These are phyloP conservation scores for Darevskia nairensis DNA, from an alignment of 2,797 vertebrate species.

Conservation along the genomic window DNA sequence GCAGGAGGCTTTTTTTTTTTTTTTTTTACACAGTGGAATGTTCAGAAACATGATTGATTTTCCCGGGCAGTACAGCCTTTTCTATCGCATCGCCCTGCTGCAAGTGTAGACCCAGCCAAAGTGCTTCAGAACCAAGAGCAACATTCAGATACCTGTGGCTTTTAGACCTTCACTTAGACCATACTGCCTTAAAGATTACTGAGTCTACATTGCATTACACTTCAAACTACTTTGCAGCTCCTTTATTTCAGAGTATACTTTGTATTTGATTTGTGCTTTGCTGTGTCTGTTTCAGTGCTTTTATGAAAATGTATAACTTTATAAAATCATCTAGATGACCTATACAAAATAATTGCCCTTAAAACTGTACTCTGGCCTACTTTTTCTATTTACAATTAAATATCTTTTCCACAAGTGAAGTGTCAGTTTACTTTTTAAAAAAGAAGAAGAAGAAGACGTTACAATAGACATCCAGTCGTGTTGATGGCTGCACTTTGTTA, in stretches of 20 bases:
- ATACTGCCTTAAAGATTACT: conserved; percentile 75
- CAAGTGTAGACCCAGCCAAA: conserved; percentile 2
- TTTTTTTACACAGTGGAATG: not conserved
- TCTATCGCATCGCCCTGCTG: not conserved
- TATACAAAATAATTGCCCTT: conserved; percentile 81
- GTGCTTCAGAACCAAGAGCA: conserved; percentile 40
- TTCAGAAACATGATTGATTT: not conserved
- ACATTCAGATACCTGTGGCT: conserved; percentile 58
- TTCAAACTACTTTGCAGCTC: conserved; percentile 73
- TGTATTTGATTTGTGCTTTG: conserved; percentile 72
- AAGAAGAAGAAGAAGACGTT: too few relatives aligned
- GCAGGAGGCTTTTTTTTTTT: not conserved
- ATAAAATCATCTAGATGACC: conserved; percentile 74
- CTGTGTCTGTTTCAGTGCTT: conserved; percentile 80
- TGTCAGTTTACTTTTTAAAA: conserved; percentile 59
- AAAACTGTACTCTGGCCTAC: conserved; percentile 85
- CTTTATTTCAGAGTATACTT: conserved; percentile 75
- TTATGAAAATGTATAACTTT: conserved; percentile 80
- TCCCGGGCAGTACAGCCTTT: not conserved
- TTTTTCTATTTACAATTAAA: conserved; percentile 87
- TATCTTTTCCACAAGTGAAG: conserved; percentile 83
- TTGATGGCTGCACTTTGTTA: not conserved
- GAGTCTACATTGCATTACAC: conserved; percentile 71
- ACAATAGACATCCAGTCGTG: too few relatives aligned
- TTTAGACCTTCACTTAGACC: conserved; percentile 68